phyloP scores from a whole-genome alignment of 2,113 vertebrate species.

The Ammodytes dubius region DNA sequence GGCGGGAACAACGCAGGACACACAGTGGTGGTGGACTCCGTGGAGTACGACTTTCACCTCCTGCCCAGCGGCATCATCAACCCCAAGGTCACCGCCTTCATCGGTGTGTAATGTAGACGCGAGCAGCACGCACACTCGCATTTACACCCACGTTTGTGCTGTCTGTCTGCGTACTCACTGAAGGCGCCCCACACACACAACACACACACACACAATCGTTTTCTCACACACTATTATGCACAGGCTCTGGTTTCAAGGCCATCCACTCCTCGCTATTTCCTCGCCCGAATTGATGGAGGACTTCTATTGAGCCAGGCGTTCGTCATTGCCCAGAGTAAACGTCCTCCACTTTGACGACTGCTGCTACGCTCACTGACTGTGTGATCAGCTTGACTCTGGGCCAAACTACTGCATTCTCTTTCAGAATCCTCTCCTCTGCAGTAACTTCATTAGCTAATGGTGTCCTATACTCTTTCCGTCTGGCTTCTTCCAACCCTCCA shows the following conservation, averaged over 20 bases:
- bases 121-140: not conserved
- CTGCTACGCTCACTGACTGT: not conserved
- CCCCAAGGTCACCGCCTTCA: conserved; percentile 96
- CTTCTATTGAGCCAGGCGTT: conserved; percentile 3
- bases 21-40: conserved; percentile 97
- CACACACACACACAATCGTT: not conserved
- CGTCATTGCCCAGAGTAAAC: not conserved
- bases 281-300: conserved; percentile 11
- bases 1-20: conserved; percentile 99
- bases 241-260: not conserved
- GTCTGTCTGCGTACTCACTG: not conserved
- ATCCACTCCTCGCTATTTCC: not conserved
- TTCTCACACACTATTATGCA: not conserved
- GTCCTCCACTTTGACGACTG: conserved; percentile 26
- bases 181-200: not conserved
- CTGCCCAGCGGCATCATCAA: conserved; percentile 99
- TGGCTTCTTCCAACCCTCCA: conserved; percentile 18
- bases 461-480: conserved; percentile 28
- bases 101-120: conserved; percentile 87
- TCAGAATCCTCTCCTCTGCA: conserved; percentile 68
- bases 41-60: conserved; percentile 99
- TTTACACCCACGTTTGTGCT: not conserved
- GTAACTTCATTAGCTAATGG: conserved; percentile 83
- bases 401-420: conserved; percentile 65
- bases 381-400: conserved; percentile 47